phyloP scores from a whole-genome alignment of 2,797 vertebrate genomes.

The Oreortyx pictus region DNA sequence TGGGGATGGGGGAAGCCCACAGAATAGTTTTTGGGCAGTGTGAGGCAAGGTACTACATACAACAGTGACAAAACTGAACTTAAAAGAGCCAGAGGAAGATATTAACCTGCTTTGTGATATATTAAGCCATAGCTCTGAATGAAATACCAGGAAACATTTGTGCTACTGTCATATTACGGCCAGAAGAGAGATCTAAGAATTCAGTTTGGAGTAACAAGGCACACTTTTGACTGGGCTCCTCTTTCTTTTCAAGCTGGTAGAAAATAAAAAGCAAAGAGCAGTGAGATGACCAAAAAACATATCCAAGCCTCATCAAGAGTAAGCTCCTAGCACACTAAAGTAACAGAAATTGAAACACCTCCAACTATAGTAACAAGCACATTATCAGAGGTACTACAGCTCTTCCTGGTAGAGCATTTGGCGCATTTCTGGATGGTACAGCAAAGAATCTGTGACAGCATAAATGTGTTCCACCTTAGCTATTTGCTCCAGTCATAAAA shows the following conservation, averaged over 20 bases:
- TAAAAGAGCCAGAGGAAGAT: not conserved
- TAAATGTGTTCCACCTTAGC: not conserved
- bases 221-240: not conserved
- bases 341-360: not conserved
- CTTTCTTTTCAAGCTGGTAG: not conserved
- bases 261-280: not conserved
- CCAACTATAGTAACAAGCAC: not conserved
- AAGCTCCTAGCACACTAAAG: not conserved
- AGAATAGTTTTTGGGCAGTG: not conserved
- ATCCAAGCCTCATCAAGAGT: not conserved
- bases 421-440: not conserved
- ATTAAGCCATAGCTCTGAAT: not conserved
- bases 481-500: not conserved
- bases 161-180: not conserved
- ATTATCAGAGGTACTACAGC: not conserved
- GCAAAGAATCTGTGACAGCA: not conserved
- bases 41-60: fast-evolving
- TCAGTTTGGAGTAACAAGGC: not conserved
- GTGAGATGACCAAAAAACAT: not conserved
- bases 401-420: not conserved
- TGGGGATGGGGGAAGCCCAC: not conserved
- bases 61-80: not conserved
- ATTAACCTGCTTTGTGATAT: not conserved
- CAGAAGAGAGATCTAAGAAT: not conserved
- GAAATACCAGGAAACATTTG: not conserved